Base-by-base conservation (phyloP, 2,797 vertebrate genomes). In the Channallabes apus region DNA sequence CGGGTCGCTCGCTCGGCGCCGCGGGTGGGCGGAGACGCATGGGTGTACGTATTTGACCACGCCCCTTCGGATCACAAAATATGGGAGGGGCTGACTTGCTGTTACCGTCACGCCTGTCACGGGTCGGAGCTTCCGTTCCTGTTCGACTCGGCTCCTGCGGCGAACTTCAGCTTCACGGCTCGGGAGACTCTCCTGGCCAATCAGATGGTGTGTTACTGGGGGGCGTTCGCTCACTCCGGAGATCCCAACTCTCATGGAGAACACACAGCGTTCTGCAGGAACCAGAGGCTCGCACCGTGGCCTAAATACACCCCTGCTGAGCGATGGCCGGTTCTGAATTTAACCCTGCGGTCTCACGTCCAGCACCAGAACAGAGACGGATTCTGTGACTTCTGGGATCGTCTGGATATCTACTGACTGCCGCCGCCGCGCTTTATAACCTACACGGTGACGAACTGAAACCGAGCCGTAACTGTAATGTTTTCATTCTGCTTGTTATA, bases 41-140 rank as follows among this genome's bases (percentile, higher is more conserved):
- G 95, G 95, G 89, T 92, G 92, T 96, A 95, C 17, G 91, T 94
- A 22, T 96, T 96, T 0, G 94, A 95, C 90, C 95, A 96, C 0
- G 91, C 93, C 69, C 86, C 88, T 0, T 94, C 93, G 0, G 95
- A 95, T 87, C 81, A 22, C n/a, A 89, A 86, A 0, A 84, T 95
- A 72, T 96, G 95, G 95, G 92, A 91, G 0, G 93, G 93, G 15
- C 83, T 94, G 35, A 86, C 89, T 0, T 94, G 92, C 91, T 96
- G 95, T 90, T 94, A 93, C 85, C 81, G 90, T 54, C 94, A 91
- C 0, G 92, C 84, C 75, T 96, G 95, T 82, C 95, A 96, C 0
- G 94, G 95, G 0, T 94, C 94, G 0, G 95, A 96, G 88, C 88
- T 96, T 84, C 95, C 95, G 32, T 95, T 96, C 80, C 87, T 96